These are phyloP conservation scores for Rhyzopertha dominica DNA, from an alignment of 1,140 invertebrate species.

Conservation along the genomic window DNA sequence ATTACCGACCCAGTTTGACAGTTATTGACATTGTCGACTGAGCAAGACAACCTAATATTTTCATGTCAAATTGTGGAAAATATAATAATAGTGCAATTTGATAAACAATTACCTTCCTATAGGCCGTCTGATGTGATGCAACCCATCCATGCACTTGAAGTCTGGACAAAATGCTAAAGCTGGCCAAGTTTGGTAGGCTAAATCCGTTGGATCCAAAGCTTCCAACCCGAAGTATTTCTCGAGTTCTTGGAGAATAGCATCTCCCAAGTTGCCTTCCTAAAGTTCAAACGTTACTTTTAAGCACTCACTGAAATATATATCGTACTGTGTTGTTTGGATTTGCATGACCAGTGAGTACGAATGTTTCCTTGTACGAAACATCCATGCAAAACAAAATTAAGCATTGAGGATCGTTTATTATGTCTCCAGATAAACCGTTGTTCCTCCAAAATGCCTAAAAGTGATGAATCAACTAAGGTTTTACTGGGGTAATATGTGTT, in stretches of 20 bases:
- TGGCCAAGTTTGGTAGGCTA: conserved; percentile 21
- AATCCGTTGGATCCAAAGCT: conserved; percentile 26
- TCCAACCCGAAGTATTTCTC: conserved; percentile 21
- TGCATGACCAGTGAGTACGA: conserved; percentile 18
- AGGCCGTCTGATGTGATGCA: conserved; percentile 13
- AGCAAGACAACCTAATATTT: too few relatives aligned
- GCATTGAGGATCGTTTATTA: conserved; percentile 2
- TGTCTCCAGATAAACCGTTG: conserved; percentile 19
- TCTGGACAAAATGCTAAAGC: conserved; percentile 5
- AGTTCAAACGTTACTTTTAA: background rate
- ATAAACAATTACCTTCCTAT: conserved; percentile 15
- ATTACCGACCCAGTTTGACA: too few relatives aligned
- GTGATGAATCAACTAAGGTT: conserved; percentile 3
- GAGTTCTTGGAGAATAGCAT: conserved; percentile 19
- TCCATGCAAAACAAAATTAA: conserved; percentile 18
- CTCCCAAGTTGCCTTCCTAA: background rate
- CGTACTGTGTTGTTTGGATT: background rate
- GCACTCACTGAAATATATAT: background rate
- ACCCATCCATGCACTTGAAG: conserved; percentile 9
- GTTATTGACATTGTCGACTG: too few relatives aligned
- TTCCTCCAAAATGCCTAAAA: conserved; percentile 25
- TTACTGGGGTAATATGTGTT: conserved; percentile 4
- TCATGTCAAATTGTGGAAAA: too few relatives aligned
- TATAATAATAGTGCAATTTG: too few relatives aligned
- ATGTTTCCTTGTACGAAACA: conserved; percentile 6